These are phyloP conservation scores for Nebria salina DNA, from an alignment of 2,888 invertebrate genomes.

Conservation along the genomic window DNA sequence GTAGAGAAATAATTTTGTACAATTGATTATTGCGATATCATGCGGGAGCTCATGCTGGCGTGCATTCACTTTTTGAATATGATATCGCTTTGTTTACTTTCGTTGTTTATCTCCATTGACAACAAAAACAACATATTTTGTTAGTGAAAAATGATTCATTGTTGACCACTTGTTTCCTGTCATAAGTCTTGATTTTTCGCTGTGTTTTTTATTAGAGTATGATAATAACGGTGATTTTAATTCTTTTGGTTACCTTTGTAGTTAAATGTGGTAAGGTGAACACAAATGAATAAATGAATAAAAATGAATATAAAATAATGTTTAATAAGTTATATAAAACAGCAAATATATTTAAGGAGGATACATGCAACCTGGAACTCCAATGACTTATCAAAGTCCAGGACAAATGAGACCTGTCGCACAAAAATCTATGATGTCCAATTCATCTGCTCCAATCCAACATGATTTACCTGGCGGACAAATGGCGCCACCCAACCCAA, in stretches of 20 bases:
- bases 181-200: not conserved
- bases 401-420: slow-evolving; percentile 43
- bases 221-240: too few relatives aligned
- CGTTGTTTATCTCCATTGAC: too few relatives aligned
- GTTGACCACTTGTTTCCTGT: not conserved
- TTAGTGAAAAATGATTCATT: not conserved
- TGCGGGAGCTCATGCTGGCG: too few relatives aligned
- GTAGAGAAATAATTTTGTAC: too few relatives aligned
- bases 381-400: slow-evolving; percentile 38
- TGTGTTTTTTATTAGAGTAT: too few relatives aligned
- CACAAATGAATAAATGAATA: not conserved
- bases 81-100: too few relatives aligned
- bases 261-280: too few relatives aligned
- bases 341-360: slow-evolving; percentile 22
- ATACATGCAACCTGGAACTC: slow-evolving; percentile 44
- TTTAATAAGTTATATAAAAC: not conserved
- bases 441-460: slow-evolving; percentile 48
- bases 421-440: slow-evolving; percentile 28
- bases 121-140: too few relatives aligned
- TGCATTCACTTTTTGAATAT: too few relatives aligned
- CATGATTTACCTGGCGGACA: slow-evolving; percentile 49
- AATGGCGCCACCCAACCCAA: slow-evolving; percentile 49
- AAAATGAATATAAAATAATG: not conserved
- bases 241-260: too few relatives aligned
- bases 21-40: too few relatives aligned